Percentiles rank a stretch among this genome's conserved stretches.
Evolutionary conservation across 2,797 vertebrate genomes (phyloP).

Genomic region (Aulostomus chinensis): DNA sequence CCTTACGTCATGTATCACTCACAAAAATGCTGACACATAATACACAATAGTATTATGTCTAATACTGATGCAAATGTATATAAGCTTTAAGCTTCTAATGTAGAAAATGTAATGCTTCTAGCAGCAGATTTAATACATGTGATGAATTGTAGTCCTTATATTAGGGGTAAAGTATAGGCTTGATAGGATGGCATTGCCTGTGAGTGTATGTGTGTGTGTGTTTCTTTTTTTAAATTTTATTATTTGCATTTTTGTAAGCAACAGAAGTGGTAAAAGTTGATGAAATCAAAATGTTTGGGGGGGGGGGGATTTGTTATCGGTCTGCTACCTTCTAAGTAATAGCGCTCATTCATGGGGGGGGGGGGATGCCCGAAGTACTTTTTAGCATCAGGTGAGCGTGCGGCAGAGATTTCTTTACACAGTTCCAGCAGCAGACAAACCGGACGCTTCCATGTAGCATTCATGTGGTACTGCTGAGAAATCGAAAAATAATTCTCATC

Average conservation of each 20-base stretch:
- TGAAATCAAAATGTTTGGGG: slow-evolving; percentile 22
- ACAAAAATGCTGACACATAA: slow-evolving; percentile 66
- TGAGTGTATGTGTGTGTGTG: slow-evolving; percentile 64
- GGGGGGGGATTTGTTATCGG: slow-evolving; percentile 23
- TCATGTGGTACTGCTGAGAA: slow-evolving; percentile 4
- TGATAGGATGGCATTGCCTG: slow-evolving; percentile 77
- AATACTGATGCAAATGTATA: slow-evolving; percentile 77
- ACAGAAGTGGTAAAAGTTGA: slow-evolving; percentile 40
- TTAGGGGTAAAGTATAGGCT: slow-evolving; percentile 77
- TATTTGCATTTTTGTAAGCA: slow-evolving; percentile 47
- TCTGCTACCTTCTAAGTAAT: slow-evolving; percentile 51
- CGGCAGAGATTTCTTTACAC: slow-evolving; percentile 19
- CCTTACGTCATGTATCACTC: slow-evolving; percentile 46
- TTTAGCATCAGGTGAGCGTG: slow-evolving; percentile 16
- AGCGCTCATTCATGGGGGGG: neutral
- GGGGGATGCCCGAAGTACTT: neutral
- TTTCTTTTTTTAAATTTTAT: slow-evolving; percentile 23
- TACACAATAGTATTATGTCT: slow-evolving; percentile 72
- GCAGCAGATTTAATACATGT: slow-evolving; percentile 74
- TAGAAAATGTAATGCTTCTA: slow-evolving; percentile 77
- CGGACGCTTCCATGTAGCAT: slow-evolving; percentile 1
- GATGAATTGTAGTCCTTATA: slow-evolving; percentile 80
- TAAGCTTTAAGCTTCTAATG: slow-evolving; percentile 80
- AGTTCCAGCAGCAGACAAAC: slow-evolving; percentile 17
- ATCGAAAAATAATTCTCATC: neutral